Conservation (phyloP, 2,113 vertebrate genomes). For the Xiphophorus couchianus region DNA sequence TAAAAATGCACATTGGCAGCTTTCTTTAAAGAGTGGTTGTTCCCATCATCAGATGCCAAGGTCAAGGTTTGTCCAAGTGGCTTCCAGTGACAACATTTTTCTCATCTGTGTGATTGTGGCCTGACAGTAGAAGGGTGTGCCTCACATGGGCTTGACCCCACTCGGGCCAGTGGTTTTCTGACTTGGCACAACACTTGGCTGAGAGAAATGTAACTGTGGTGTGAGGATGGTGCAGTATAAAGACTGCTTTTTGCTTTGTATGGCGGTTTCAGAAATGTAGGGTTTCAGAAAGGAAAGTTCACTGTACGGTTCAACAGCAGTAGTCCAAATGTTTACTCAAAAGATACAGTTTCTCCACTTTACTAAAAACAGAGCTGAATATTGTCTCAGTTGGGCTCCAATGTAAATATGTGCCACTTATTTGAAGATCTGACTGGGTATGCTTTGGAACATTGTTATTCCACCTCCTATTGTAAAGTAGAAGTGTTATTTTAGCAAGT, state of each 20-base stretch:
- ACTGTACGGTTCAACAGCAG: constrained; percentile 21
- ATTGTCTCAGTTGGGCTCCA: constrained; percentile 32
- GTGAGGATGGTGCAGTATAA: constrained; percentile 43
- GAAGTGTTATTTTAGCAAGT: constrained; percentile 64
- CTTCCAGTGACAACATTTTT: constrained; percentile 47
- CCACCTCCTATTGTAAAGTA: constrained; percentile 30
- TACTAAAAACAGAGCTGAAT: constrained; percentile 38
- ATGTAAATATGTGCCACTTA: constrained; percentile 27
- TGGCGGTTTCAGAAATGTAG: constrained; percentile 57
- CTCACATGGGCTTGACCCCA: constrained; percentile 58
- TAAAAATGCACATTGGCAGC: neutral
- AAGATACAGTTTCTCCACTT: constrained; percentile 33
- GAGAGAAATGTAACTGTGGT: constrained; percentile 63
- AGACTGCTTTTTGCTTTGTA: constrained; percentile 51
- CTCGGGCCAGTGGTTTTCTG: constrained; percentile 64
- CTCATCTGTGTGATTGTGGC: constrained; percentile 57
- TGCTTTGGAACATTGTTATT: constrained; percentile 24
- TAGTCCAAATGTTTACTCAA: constrained; percentile 37
- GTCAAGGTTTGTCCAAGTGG: constrained; percentile 39
- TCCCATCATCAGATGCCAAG: constrained; percentile 37
- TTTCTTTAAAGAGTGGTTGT: constrained; percentile 5
- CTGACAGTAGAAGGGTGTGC: constrained; percentile 66
- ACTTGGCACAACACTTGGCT: constrained; percentile 72
- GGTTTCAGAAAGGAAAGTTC: constrained; percentile 54
- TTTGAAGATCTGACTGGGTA: neutral